Percentiles rank a stretch among this genome's conserved stretches.
Evolutionary conservation across 2,797 vertebrate species (phyloP).

Genomic region (Xenops minutus): DNA sequence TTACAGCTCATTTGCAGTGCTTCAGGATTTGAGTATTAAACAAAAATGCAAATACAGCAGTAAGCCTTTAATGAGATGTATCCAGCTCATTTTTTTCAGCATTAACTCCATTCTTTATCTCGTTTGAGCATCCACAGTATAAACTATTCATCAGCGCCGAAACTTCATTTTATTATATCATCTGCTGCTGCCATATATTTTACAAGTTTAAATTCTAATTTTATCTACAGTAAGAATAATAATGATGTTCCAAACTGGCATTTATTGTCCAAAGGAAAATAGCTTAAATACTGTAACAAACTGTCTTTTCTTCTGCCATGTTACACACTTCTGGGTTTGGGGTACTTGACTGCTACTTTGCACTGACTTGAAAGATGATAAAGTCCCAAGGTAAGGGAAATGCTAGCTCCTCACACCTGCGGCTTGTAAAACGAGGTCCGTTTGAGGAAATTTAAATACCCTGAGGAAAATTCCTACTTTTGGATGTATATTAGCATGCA

Average conservation of each 20-base stretch:
- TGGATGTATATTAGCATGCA: background rate
- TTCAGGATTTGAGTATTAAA: slow-evolving; percentile 69
- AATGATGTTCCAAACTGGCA: background rate
- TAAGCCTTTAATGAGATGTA: slow-evolving; percentile 71
- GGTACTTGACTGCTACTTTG: background rate
- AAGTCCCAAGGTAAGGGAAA: background rate
- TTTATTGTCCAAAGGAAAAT: background rate
- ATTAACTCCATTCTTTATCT: slow-evolving; percentile 64
- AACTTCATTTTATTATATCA: slow-evolving; percentile 57
- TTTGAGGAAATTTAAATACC: background rate
- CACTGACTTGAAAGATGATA: background rate
- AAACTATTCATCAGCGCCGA: slow-evolving; percentile 22
- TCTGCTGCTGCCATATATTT: background rate
- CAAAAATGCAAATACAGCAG: slow-evolving; percentile 73
- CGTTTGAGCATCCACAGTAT: slow-evolving; percentile 20
- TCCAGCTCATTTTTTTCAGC: slow-evolving; percentile 68
- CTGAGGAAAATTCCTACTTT: background rate
- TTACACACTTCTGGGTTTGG: background rate
- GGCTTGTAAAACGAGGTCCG: background rate
- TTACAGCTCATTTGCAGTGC: slow-evolving; percentile 72
- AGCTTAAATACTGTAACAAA: background rate
- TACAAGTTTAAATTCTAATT: slow-evolving; percentile 16
- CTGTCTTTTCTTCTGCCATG: background rate
- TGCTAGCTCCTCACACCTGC: background rate
- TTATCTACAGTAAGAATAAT: background rate